phyloP scores from a whole-genome alignment of 1,140 invertebrate genomes.

The Megalonaias nervosa region DNA sequence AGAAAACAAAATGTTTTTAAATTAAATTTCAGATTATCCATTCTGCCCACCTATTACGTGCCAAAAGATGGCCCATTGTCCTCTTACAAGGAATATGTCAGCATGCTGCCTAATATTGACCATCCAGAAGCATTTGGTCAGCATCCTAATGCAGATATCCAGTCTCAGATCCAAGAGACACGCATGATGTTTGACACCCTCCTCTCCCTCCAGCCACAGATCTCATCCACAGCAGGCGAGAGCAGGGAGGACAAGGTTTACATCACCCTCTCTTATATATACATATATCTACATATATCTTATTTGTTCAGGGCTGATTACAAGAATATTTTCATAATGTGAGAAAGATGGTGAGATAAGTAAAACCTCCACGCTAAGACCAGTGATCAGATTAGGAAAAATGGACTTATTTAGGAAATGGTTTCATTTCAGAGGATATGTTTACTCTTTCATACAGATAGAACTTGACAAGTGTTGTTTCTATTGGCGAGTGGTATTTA shows the following conservation, averaged over 20 bases:
- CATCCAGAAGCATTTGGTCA: slow-evolving; percentile 84
- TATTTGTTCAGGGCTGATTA: too few relatives aligned
- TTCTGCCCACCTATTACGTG: slow-evolving; percentile 80
- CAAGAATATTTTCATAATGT: too few relatives aligned
- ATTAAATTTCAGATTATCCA: slow-evolving; percentile 46
- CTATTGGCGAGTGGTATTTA: too few relatives aligned
- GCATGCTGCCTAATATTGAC: slow-evolving; percentile 82
- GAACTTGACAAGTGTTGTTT: too few relatives aligned
- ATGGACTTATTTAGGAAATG: too few relatives aligned
- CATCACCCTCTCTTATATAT: too few relatives aligned
- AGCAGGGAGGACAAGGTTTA: slow-evolving; percentile 69
- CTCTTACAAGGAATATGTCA: slow-evolving; percentile 85
- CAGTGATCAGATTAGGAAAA: too few relatives aligned
- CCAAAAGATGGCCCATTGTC: slow-evolving; percentile 86
- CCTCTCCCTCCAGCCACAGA: slow-evolving; percentile 69
- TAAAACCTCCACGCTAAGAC: too few relatives aligned
- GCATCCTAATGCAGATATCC: slow-evolving; percentile 72
- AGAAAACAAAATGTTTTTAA: neutral
- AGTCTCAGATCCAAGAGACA: slow-evolving; percentile 72
- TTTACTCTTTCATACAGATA: too few relatives aligned
- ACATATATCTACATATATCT: too few relatives aligned
- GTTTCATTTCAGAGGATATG: too few relatives aligned
- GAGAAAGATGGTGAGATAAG: too few relatives aligned
- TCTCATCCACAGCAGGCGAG: slow-evolving; percentile 55
- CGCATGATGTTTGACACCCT: slow-evolving; percentile 71